Conservation (phyloP, 2,888 invertebrate genomes). For the Cheilosia soror region DNA sequence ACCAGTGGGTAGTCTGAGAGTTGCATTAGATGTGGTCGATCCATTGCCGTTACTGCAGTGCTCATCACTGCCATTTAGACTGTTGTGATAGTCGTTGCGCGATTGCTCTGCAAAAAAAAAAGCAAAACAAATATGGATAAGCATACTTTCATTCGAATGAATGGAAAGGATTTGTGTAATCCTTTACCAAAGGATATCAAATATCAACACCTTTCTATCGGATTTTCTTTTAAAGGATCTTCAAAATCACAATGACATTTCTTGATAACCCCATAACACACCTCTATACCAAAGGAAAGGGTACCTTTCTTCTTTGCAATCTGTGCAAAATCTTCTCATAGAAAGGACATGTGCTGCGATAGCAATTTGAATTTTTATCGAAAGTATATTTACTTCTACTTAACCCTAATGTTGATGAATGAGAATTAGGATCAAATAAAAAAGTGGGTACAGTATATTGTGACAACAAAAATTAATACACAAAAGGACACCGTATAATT, state of each 20-base stretch:
- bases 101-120: slow-evolving; percentile 75
- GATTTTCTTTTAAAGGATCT: slow-evolving; percentile 23
- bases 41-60: slow-evolving; percentile 73
- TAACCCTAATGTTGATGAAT: slow-evolving; percentile 62
- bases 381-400: slow-evolving; percentile 38
- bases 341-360: slow-evolving; percentile 66
- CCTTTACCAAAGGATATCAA: slow-evolving; percentile 56
- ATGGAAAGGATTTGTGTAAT: slow-evolving; percentile 20
- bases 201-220: slow-evolving; percentile 53
- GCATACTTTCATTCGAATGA: neutral
- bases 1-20: slow-evolving; percentile 73
- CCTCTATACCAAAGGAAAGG: neutral
- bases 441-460: slow-evolving; percentile 68
- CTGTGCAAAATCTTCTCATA: slow-evolving; percentile 45
- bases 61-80: slow-evolving; percentile 75
- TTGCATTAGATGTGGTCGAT: slow-evolving; percentile 56
- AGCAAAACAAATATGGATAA: slow-evolving; percentile 11
- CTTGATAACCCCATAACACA: slow-evolving; percentile 29
- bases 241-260: slow-evolving; percentile 37
- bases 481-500: slow-evolving; percentile 62
- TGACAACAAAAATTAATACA: slow-evolving; percentile 62
- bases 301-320: slow-evolving; percentile 42
- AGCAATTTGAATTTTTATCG: slow-evolving; percentile 53
- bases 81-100: slow-evolving; percentile 75
- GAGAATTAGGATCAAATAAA: slow-evolving; percentile 61